Evolutionary conservation across 2,888 invertebrate species (phyloP).

Genomic region (Quadriops clusia): DNA sequence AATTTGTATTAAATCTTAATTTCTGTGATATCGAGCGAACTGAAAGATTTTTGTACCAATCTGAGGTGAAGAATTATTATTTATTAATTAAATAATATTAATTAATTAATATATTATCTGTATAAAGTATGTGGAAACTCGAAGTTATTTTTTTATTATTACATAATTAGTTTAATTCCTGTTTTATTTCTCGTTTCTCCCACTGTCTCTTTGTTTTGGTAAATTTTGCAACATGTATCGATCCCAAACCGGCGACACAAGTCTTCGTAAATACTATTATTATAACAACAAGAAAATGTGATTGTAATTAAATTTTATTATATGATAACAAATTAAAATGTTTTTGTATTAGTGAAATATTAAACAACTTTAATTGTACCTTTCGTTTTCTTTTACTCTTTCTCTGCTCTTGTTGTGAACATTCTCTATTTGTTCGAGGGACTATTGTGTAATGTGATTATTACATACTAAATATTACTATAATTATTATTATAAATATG

Average conservation of each 20-base stretch:
- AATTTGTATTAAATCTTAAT: too few species aligned
- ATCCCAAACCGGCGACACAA: slow-evolving; percentile 29
- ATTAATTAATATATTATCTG: too few species aligned
- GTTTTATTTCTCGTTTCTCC: slow-evolving; percentile 2
- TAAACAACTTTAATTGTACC: slow-evolving; percentile 31
- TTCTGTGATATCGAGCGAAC: too few species aligned
- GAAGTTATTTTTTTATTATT: too few species aligned
- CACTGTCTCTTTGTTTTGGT: not conserved
- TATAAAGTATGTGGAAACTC: too few species aligned
- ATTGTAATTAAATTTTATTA: slow-evolving; percentile 37
- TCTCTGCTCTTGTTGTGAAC: too few species aligned
- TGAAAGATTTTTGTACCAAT: too few species aligned
- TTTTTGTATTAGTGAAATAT: slow-evolving; percentile 37
- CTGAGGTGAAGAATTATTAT: too few species aligned
- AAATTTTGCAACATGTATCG: slow-evolving; percentile 28
- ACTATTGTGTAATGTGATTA: slow-evolving; percentile 34
- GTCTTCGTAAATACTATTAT: slow-evolving; percentile 34
- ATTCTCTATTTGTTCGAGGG: slow-evolving; percentile 29
- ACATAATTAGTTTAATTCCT: slow-evolving; percentile 3
- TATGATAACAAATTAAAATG: slow-evolving; percentile 32
- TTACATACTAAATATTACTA: too few species aligned
- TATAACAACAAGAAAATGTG: slow-evolving; percentile 38
- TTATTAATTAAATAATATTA: too few species aligned
- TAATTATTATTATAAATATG: slow-evolving; percentile 27
- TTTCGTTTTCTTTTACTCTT: slow-evolving; percentile 28